Conservation (phyloP, 2,113 vertebrate genomes). For the Centrocercus urophasianus region DNA sequence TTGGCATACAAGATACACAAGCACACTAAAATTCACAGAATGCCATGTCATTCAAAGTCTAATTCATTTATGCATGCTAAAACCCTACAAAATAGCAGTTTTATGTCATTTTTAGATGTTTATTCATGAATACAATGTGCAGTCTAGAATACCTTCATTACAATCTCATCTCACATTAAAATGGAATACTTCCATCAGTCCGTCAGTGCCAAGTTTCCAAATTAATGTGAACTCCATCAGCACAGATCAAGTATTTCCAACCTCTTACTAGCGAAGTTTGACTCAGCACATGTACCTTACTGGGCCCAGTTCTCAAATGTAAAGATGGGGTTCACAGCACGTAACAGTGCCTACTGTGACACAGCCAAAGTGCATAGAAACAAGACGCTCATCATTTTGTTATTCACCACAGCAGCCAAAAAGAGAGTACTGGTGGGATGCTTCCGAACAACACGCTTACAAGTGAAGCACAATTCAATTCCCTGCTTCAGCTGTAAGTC, state of each 20-base stretch:
- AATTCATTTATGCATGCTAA: neutral
- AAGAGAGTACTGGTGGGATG: neutral
- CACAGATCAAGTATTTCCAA: neutral
- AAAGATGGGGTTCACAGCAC: neutral
- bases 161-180: accelerated
- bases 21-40: neutral
- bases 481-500: neutral
- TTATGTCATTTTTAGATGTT: neutral
- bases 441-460: neutral
- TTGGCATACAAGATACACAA: neutral
- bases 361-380: accelerated
- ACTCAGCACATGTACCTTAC: neutral
- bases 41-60: neutral
- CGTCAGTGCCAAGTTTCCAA: neutral
- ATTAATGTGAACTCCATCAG: accelerated
- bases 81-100: neutral
- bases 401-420: neutral
- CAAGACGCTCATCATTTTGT: neutral
- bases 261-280: accelerated
- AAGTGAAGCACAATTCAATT: neutral
- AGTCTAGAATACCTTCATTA: neutral
- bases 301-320: neutral
- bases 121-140: neutral
- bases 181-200: neutral
- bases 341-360: accelerated